Evolutionary conservation across 2,797 vertebrate species (phyloP).

Genomic region (Malurus splendens): DNA sequence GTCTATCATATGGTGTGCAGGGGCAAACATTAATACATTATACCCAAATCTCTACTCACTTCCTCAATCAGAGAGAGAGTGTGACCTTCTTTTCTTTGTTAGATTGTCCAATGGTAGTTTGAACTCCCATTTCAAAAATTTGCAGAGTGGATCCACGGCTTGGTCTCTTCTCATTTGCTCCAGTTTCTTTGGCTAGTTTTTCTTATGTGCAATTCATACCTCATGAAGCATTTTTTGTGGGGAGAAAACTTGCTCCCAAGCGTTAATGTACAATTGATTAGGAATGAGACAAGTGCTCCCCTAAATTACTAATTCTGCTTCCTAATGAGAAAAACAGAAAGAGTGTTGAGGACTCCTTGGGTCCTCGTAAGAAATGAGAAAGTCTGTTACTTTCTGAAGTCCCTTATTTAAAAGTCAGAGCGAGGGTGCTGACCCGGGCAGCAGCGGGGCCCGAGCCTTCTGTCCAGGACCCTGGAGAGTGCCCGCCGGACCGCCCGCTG

Average conservation of each 20-base stretch:
- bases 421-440: fast-evolving
- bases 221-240: background rate
- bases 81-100: background rate
- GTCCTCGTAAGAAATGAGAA: background rate
- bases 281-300: background rate
- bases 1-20: background rate
- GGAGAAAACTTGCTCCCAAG: background rate
- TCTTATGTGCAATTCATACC: background rate
- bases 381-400: background rate
- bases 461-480: constrained; percentile 39
- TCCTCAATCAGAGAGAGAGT: background rate
- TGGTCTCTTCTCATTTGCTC: background rate
- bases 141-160: background rate
- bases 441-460: fast-evolving
- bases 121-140: background rate
- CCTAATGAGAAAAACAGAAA: background rate
- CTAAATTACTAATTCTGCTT: background rate
- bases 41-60: background rate
- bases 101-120: background rate
- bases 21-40: background rate
- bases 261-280: background rate
- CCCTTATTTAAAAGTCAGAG: fast-evolving
- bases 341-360: background rate
- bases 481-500: fast-evolving
- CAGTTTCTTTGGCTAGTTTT: background rate